Evolutionary conservation across 35 echinoderm and acorn worm species (phyloP).

Genomic region (Apostichopus californicus): DNA sequence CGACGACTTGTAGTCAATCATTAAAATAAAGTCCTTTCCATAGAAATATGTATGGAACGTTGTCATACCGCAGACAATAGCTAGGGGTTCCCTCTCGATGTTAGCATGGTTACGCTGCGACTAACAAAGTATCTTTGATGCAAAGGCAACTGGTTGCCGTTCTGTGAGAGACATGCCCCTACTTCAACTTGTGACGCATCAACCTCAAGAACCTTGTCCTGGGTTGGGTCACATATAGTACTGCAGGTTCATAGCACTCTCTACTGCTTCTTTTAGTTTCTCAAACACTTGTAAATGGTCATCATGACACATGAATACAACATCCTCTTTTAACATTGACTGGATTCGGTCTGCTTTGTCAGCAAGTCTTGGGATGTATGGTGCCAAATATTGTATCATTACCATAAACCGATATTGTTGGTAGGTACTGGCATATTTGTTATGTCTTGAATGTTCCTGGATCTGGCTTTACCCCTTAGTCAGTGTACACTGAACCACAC

Average conservation of each 20-base stretch:
- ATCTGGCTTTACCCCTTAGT: slow-evolving; percentile 51
- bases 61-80: slow-evolving; percentile 16
- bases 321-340: slow-evolving; percentile 57
- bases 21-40: neutral
- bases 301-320: slow-evolving; percentile 60
- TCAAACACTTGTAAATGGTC: slow-evolving; percentile 51
- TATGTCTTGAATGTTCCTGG: slow-evolving; percentile 59
- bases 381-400: slow-evolving; percentile 20
- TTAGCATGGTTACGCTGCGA: slow-evolving; percentile 17
- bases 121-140: neutral
- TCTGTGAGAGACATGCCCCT: slow-evolving; percentile 48
- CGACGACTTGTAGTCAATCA: slow-evolving; percentile 58
- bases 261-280: slow-evolving; percentile 32
- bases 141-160: slow-evolving; percentile 68
- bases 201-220: neutral
- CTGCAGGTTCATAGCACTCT: slow-evolving; percentile 43
- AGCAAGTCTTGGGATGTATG: slow-evolving; percentile 58
- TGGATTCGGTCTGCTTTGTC: neutral
- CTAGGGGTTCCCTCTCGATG: slow-evolving; percentile 20
- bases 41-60: slow-evolving; percentile 28
- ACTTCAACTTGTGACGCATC: slow-evolving; percentile 60
- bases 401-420: slow-evolving; percentile 57
- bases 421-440: slow-evolving; percentile 40
- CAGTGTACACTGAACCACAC: slow-evolving; percentile 59
- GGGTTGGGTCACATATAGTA: slow-evolving; percentile 50